phyloP scores from a whole-genome alignment of 2,113 vertebrate genomes.

The Addax nasomaculatus region DNA sequence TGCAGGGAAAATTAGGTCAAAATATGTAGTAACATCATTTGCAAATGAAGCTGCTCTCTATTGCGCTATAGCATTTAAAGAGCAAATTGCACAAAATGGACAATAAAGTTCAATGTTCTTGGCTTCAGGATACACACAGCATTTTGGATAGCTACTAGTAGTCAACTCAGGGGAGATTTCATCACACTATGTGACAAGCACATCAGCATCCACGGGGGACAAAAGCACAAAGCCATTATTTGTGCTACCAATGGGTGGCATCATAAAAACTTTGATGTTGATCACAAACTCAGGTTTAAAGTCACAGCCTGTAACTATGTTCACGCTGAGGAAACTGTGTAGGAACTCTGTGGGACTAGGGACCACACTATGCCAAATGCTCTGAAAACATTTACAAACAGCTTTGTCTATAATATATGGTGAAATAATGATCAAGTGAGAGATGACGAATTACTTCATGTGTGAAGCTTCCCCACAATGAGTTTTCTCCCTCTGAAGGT shows the following conservation, averaged over 20 bases:
- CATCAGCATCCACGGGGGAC: not conserved
- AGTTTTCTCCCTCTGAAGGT: not conserved
- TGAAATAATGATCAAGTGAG: not conserved
- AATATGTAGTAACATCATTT: slow-evolving; percentile 44
- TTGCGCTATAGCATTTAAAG: slow-evolving; percentile 4
- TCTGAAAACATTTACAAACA: not conserved
- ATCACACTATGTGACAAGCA: not conserved
- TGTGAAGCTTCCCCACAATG: not conserved
- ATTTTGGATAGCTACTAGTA: slow-evolving; percentile 15
- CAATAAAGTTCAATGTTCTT: slow-evolving; percentile 31
- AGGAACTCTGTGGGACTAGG: not conserved
- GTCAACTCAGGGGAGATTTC: not conserved
- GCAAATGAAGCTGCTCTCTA: slow-evolving; percentile 37
- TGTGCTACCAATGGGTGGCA: not conserved
- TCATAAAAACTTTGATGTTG: not conserved
- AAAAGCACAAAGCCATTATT: slow-evolving; percentile 7
- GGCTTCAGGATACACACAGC: not conserved
- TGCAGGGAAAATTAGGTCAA: slow-evolving; percentile 52
- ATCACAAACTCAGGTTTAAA: slow-evolving; percentile 47
- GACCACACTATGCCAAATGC: not conserved
- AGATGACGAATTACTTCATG: not conserved
- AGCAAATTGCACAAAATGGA: slow-evolving; percentile 42
- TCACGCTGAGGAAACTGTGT: not conserved
- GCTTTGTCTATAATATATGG: not conserved
- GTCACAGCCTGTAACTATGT: not conserved